Conservation (phyloP, 2,113 vertebrate species). For the Phainopepla nitens region DNA sequence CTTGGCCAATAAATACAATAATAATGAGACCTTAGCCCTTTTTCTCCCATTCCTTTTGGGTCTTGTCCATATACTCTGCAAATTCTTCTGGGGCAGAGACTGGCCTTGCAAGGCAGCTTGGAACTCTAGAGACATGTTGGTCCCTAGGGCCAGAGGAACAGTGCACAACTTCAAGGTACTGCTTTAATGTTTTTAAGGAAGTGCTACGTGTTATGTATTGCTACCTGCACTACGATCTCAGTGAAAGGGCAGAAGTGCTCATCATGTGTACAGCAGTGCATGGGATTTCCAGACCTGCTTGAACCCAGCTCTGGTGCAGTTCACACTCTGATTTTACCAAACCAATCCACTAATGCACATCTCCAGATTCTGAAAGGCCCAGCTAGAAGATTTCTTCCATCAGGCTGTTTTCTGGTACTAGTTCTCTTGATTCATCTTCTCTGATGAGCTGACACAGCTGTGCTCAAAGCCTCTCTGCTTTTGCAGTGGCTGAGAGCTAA, state of each 20-base stretch:
- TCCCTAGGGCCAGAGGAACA: neutral
- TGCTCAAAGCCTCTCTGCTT: neutral
- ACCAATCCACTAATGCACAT: neutral
- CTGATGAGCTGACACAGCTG: fast-evolving
- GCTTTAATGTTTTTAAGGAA: neutral
- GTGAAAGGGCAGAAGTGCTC: neutral
- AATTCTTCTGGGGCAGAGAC: neutral
- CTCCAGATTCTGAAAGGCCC: neutral
- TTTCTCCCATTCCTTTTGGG: neutral
- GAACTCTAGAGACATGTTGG: neutral
- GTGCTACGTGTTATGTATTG: fast-evolving
- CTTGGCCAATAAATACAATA: neutral
- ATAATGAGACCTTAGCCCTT: neutral
- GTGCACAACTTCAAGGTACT: neutral
- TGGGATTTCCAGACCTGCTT: neutral
- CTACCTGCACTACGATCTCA: neutral
- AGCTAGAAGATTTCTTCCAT: neutral
- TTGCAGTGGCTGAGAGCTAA: neutral
- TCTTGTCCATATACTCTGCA: neutral
- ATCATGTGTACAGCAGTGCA: neutral
- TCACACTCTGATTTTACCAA: neutral
- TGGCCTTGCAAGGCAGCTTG: neutral
- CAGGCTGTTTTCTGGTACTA: neutral
- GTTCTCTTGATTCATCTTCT: neutral
- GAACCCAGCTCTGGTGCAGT: fast-evolving